These are phyloP conservation scores for Cavia porcellus DNA, from an alignment of 2,113 vertebrate species.

Conservation along the genomic window DNA sequence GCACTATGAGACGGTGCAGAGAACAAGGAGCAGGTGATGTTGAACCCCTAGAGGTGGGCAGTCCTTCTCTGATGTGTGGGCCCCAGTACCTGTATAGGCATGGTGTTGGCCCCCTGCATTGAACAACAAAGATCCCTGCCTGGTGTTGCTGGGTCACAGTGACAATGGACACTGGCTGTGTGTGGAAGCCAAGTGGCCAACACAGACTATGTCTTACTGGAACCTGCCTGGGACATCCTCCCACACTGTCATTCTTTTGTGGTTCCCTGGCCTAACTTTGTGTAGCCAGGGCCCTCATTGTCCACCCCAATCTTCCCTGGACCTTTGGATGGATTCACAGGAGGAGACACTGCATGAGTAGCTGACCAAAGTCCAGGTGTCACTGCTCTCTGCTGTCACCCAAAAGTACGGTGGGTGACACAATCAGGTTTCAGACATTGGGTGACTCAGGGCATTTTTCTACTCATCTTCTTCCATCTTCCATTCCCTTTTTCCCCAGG, in stretches of 20 bases:
- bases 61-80: not conserved
- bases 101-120: not conserved
- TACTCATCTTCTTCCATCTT: not conserved
- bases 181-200: not conserved
- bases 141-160: not conserved
- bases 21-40: not conserved
- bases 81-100: not conserved
- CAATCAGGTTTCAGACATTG: not conserved
- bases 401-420: not conserved
- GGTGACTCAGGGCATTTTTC: too few species aligned
- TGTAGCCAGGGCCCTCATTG: not conserved
- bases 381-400: not conserved
- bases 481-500: too few species aligned
- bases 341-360: not conserved
- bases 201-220: not conserved
- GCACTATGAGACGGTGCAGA: not conserved
- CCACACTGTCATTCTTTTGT: too few species aligned
- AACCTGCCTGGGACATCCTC: too few species aligned
- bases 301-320: not conserved
- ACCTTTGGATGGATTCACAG: too few species aligned
- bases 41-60: not conserved
- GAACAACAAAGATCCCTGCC: not conserved
- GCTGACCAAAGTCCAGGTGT: not conserved
- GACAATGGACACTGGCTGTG: not conserved
- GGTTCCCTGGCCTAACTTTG: not conserved